Conservation (phyloP, 1,140 invertebrate species). For the Contarinia nasturtii region DNA sequence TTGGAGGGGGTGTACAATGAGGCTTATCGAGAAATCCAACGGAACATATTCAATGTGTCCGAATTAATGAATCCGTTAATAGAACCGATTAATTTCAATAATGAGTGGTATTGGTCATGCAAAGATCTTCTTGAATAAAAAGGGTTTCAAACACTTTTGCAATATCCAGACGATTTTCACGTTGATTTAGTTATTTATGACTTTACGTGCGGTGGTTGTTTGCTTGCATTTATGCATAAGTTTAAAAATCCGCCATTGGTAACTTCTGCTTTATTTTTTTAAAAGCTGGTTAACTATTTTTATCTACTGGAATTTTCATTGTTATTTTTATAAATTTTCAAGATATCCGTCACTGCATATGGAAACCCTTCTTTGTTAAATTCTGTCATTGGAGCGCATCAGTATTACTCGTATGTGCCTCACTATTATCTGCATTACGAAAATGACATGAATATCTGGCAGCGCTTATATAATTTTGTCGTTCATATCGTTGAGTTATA, state of each 20-base stretch:
- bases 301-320: no score
- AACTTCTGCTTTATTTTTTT: no score
- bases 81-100: no score
- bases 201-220: neutral
- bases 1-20: neutral
- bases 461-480: neutral
- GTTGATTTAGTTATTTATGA: conserved; percentile 1
- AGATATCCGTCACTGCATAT: neutral
- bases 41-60: no score
- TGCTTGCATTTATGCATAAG: neutral
- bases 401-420: neutral
- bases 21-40: neutral
- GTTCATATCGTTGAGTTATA: neutral
- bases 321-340: no score
- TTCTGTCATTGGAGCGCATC: neutral
- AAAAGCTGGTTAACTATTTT: no score
- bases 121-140: neutral
- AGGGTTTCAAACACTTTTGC: neutral
- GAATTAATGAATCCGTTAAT: no score
- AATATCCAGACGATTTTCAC: conserved; percentile 3
- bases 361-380: neutral
- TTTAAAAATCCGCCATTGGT: conserved; percentile 2
- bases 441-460: conserved; percentile 1
- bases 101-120: no score
- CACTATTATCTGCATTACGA: neutral